Evolutionary conservation across 1,140 invertebrate genomes (phyloP).

Genomic region (Lerema accius): DNA sequence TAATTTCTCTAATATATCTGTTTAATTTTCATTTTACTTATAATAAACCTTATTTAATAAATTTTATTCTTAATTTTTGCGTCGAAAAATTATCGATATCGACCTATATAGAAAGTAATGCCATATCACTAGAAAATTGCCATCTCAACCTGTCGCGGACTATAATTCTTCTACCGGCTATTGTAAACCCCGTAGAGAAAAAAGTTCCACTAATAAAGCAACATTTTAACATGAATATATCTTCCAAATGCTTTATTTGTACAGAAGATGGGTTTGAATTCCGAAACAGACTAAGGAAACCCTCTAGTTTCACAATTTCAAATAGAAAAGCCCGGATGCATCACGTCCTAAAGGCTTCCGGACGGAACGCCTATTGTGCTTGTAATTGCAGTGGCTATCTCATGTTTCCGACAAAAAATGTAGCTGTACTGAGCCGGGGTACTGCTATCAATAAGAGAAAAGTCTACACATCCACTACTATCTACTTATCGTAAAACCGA

Average conservation of each 20-base stretch:
- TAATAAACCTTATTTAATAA: too few relatives aligned
- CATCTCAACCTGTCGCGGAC: too few relatives aligned
- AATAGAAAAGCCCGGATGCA: slow-evolving; percentile 26
- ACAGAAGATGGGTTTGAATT: not conserved
- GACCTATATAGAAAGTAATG: too few relatives aligned
- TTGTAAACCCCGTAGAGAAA: too few relatives aligned
- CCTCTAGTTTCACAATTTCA: slow-evolving; percentile 13
- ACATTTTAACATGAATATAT: not conserved
- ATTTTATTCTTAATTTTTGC: too few relatives aligned
- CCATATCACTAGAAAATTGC: too few relatives aligned
- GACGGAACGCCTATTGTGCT: slow-evolving; percentile 25
- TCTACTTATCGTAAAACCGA: not conserved
- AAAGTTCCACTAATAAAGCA: too few relatives aligned
- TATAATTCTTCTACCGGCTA: too few relatives aligned
- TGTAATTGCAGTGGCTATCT: slow-evolving; percentile 30
- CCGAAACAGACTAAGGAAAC: slow-evolving; percentile 5
- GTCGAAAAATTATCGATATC: too few relatives aligned
- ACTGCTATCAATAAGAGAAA: not conserved
- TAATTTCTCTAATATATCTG: too few relatives aligned
- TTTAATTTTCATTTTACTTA: too few relatives aligned
- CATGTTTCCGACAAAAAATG: slow-evolving; percentile 13
- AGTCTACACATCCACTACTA: not conserved
- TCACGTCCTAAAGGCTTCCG: slow-evolving; percentile 14
- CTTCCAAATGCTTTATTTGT: not conserved
- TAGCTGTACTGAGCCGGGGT: not conserved